These are phyloP conservation scores for Neodon shergylaensis DNA, from an alignment of 2,113 vertebrate genomes.

Conservation along the genomic window DNA sequence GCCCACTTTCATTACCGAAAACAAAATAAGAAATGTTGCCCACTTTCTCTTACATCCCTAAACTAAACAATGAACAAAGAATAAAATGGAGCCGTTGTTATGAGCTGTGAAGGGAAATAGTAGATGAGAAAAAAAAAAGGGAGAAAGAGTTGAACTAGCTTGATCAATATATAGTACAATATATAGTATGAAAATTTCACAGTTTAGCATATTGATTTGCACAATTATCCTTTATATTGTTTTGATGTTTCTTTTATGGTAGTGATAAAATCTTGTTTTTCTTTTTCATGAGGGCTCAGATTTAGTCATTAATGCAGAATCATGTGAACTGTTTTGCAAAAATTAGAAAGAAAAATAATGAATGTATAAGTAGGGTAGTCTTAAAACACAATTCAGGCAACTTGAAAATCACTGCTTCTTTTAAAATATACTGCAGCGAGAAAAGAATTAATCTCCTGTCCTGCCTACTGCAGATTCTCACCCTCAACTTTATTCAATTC, in stretches of 20 bases:
- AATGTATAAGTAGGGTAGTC: not conserved
- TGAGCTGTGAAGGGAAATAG: too few species aligned
- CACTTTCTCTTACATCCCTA: not conserved
- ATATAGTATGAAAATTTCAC: not conserved
- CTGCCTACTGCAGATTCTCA: not conserved
- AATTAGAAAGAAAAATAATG: not conserved
- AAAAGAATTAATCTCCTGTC: not conserved
- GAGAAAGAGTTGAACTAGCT: not conserved
- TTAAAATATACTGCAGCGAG: not conserved
- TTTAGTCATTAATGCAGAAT: too few species aligned
- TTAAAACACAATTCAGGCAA: not conserved
- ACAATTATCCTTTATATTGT: not conserved
- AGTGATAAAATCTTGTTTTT: too few species aligned
- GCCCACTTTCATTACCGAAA: too few species aligned
- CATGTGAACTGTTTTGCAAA: not conserved
- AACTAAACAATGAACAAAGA: not conserved
- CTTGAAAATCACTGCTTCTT: not conserved
- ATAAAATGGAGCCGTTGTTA: not conserved
- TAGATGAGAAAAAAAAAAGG: too few species aligned
- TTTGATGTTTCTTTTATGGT: not conserved
- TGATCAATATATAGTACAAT: not conserved
- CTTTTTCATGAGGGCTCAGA: not conserved
- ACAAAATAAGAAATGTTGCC: not conserved
- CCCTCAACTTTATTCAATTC: not conserved
- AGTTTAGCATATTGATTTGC: not conserved